Base-by-base conservation (phyloP, 1,140 invertebrate species). In the Venustaconcha ellipsiformis region DNA sequence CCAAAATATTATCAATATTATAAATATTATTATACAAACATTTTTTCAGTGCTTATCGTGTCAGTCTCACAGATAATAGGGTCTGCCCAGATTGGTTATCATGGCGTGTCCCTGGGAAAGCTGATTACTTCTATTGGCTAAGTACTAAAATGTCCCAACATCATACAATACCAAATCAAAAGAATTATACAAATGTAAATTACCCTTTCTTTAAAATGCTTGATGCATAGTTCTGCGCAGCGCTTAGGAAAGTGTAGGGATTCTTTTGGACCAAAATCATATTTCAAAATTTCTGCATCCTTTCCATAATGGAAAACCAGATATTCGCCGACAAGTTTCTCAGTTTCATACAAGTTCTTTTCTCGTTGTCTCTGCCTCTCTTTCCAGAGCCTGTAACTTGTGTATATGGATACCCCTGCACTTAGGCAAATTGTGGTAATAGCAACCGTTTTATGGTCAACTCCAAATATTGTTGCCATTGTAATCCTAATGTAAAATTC, bases 151-250 rank as follows among this genome's bases (percentile, higher is more conserved):
- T 67, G 66, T 14, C 56, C 2, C 2, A 23, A 48, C 11, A 48
- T 11, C 5, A 48, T 48, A 48, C 37, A 48, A 48, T 0, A 48
- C 6, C 5, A 48, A 67, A 57, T 2, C 13, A 18, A 48, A 18
- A 11, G 13, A 18, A 69, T 5, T 11, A n/a, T 69, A 17, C n/a
- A 20, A 12, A n/a, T 12, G n/a, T 30, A 30, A 30, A 64, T 23
- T 57, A 72, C 66, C 17, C 23, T 60, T 23, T 57, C 68, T 74
- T 83, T 83, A 57, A 75, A 85, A 69, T 89, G 80, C 67, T 88
- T 86, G 14, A 86, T 55, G 74, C 88, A 89, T 14, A 90, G 68
- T n/a, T 89, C 87, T 37, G 88, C 88, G 80, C 87, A 88, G 72
- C 88, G 72, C 79, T 85, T 89, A 4, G 89, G 88, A 74, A 90